Percentiles rank a stretch among this genome's conserved stretches.
These are phyloP conservation scores for Hydrolagus affinis DNA, from an alignment of 2,113 vertebrate species.

Conservation along the genomic window DNA sequence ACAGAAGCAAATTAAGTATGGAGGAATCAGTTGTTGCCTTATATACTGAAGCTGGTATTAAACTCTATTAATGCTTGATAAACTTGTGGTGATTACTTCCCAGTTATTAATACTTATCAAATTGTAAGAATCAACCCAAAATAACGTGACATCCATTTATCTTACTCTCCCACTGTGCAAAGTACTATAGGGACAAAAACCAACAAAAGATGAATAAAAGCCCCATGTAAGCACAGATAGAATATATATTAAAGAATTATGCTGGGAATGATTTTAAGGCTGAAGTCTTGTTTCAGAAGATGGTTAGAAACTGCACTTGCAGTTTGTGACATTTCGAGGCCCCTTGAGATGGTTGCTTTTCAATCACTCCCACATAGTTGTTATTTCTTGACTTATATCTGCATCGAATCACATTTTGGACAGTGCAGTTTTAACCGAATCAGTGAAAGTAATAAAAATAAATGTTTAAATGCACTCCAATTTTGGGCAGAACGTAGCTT, in stretches of 20 bases:
- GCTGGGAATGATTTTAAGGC: not conserved
- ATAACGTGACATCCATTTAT: too few species aligned
- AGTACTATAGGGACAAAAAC: too few species aligned
- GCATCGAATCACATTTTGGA: not conserved
- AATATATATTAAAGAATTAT: slow-evolving; percentile 4
- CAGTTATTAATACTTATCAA: not conserved
- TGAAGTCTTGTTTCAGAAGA: not conserved
- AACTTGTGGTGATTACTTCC: slow-evolving; percentile 1
- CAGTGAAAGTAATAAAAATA: not conserved
- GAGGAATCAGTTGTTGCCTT: not conserved
- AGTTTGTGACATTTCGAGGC: not conserved
- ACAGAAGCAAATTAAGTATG: not conserved
- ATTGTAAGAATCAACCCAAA: too few species aligned
- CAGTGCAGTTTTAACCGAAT: not conserved
- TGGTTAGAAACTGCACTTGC: not conserved
- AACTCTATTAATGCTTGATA: slow-evolving; percentile 3
- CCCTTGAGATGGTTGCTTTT: not conserved
- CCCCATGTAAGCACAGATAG: not conserved
- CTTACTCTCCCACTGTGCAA: too few species aligned
- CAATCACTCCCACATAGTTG: not conserved
- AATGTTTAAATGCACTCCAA: not conserved
- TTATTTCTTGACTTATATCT: not conserved
- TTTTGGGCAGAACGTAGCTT: not conserved
- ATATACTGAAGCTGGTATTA: not conserved
- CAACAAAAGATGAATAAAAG: too few species aligned